Percentiles rank a stretch among this genome's conserved stretches.
Conservation (phyloP, 1,140 invertebrate species). For the Nixonia krombeini region DNA sequence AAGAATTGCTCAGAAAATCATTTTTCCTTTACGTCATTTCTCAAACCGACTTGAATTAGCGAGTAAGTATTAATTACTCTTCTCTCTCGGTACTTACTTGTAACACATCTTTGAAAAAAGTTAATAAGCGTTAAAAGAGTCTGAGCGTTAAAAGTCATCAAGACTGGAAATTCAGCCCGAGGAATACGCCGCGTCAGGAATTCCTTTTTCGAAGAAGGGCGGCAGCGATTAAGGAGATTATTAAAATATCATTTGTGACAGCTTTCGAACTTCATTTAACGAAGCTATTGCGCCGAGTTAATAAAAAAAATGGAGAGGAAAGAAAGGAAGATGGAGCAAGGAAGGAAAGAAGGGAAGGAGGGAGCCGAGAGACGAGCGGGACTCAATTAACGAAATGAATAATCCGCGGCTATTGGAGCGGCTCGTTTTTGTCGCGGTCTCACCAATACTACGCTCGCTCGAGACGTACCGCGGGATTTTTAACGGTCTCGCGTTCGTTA, state of each 20-base stretch:
- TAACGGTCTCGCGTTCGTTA: too few species aligned
- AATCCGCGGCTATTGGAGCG: constrained; percentile 34
- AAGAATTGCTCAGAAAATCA: too few species aligned
- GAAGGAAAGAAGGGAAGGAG: neutral
- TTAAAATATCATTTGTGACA: constrained; percentile 45
- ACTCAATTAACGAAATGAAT: constrained; percentile 50
- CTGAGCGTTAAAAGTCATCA: too few species aligned
- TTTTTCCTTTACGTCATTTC: too few species aligned
- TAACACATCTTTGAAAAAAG: too few species aligned
- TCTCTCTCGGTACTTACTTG: too few species aligned
- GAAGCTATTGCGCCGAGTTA: constrained; percentile 21
- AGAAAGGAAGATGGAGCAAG: constrained; percentile 8
- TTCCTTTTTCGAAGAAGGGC: constrained; percentile 10
- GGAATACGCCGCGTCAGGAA: constrained; percentile 15
- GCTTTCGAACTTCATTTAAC: constrained; percentile 35
- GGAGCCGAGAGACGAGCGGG: constrained; percentile 10
- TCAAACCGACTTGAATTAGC: too few species aligned
- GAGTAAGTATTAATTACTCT: too few species aligned
- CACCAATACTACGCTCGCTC: constrained; percentile 22
- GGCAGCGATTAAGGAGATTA: constrained; percentile 35
- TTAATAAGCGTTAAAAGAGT: too few species aligned
- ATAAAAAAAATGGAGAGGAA: constrained; percentile 2
- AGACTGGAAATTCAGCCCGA: too few species aligned
- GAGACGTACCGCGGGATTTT: constrained; percentile 34
- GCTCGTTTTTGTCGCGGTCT: constrained; percentile 31